phyloP scores from a whole-genome alignment of 2,888 invertebrate species.

The Phaedon cochleariae region DNA sequence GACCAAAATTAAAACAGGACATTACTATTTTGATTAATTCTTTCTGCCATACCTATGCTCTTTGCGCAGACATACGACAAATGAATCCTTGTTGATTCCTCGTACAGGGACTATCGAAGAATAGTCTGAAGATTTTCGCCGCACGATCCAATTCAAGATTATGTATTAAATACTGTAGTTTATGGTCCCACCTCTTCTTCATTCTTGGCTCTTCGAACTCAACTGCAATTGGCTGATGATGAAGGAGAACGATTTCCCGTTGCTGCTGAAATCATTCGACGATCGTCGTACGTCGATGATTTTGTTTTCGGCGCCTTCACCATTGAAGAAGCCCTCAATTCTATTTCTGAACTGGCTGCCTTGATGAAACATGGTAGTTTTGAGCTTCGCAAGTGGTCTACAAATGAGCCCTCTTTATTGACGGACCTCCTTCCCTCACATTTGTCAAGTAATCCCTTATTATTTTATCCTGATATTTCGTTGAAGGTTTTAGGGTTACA shows the following conservation, averaged over 20 bases:
- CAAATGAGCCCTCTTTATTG: too few species aligned
- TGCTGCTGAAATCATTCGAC: background rate
- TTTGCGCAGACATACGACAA: constrained; percentile 19
- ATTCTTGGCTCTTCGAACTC: too few species aligned
- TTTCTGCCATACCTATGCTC: background rate
- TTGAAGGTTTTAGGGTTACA: constrained; percentile 14
- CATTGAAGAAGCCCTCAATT: too few species aligned
- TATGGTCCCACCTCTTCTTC: too few species aligned
- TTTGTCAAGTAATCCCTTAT: background rate
- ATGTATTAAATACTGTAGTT: background rate
- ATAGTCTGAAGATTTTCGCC: constrained; percentile 4
- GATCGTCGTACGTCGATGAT: background rate
- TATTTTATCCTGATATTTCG: background rate
- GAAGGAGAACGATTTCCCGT: background rate
- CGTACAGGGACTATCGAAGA: constrained; percentile 4
- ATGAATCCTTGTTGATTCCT: constrained; percentile 17
- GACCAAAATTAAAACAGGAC: constrained; percentile 22
- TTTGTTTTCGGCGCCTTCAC: background rate
- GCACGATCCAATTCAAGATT: background rate
- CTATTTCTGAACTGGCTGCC: background rate
- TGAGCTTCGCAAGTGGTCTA: too few species aligned
- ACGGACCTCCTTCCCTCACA: too few species aligned
- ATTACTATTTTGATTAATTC: constrained; percentile 14
- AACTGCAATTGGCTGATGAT: too few species aligned
- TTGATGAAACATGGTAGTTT: too few species aligned